Base-by-base conservation (phyloP, 2,113 vertebrate genomes). In the Lucifuga dentata region DNA sequence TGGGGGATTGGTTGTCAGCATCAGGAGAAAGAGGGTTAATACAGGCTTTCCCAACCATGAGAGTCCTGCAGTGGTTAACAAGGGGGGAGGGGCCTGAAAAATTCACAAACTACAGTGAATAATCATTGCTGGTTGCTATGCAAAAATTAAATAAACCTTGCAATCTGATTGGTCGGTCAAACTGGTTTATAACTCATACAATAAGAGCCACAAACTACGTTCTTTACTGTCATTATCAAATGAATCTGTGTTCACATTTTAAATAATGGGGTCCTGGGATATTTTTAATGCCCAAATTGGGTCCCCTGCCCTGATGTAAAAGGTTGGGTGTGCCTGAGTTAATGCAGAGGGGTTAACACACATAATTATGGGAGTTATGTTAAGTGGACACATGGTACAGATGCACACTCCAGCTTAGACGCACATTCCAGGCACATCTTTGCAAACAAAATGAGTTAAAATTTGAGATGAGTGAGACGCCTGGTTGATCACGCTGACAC, bases 11-110 rank as follows among this genome's bases (percentile, higher is more conserved):
- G 57, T 55, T 21, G 73, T 68, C 65, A 77, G 65, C 45, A 67
- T 82, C 71, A 83, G 55, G 50, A 77, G 72, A 86, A 48, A 72
- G 32, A 13, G 51, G 66, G 73, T 89, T 74, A 84, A 79, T 69
- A 46, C 13, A 58, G 44, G 35, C 35, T 38, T 46, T 49, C 20
- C 21, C n/a, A 1, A 23, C 5, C 5, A 5, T 12, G 51, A 56
- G 10, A 4, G 10, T 35, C 33, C 33, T 1, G 10, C 11, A 3
- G 33, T 2, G 2, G 8, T 35, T n/a, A 40, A 29, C 3, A 29
- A 7, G 13, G 15, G 38, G 38, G 1, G 12, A 13, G 38, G 1
- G 12, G 11, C 38, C 15, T 40, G 11, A 35, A 35, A 35, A 8
- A 35, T 11, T 35, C 11, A 11, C 33, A 35, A 35, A 35, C 33